phyloP scores from a whole-genome alignment of 2,888 invertebrate genomes.

The Listrodromus nycthemerus region DNA sequence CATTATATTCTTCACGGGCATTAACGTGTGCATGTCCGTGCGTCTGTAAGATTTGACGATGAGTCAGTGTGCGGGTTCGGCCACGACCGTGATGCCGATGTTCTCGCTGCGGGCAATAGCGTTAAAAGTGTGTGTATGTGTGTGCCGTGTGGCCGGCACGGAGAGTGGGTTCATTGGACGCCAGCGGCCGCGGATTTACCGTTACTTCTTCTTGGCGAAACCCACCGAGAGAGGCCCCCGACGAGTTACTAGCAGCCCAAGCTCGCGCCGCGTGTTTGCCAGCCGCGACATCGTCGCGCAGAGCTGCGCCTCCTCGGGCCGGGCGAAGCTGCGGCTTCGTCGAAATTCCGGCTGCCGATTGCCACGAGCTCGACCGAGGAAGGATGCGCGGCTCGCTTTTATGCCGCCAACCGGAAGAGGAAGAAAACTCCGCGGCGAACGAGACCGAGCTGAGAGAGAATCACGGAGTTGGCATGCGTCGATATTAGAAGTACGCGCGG shows the following conservation, averaged over 20 bases:
- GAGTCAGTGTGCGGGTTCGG: constrained; percentile 47
- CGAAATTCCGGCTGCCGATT: constrained; percentile 69
- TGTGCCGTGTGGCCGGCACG: constrained; percentile 71
- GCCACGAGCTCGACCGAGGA: constrained; percentile 34
- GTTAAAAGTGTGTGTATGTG: not conserved
- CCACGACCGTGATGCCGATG: constrained; percentile 42
- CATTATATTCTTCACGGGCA: constrained; percentile 23
- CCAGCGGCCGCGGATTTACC: constrained; percentile 84
- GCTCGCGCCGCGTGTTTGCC: constrained; percentile 27
- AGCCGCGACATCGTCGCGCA: constrained; percentile 12
- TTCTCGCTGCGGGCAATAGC: constrained; percentile 50
- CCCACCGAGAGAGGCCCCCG: constrained; percentile 72
- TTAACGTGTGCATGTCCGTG: not conserved
- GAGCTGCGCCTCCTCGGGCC: constrained; percentile 26
- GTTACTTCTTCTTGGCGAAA: constrained; percentile 84
- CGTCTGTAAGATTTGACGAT: constrained; percentile 3
- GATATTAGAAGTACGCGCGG: constrained; percentile 6
- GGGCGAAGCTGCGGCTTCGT: constrained; percentile 24
- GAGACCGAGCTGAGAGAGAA: constrained; percentile 19
- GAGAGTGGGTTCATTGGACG: constrained; percentile 85
- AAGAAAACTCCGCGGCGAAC: constrained; percentile 37
- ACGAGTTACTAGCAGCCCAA: constrained; percentile 55
- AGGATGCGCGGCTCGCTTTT: constrained; percentile 41
- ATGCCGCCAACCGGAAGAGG: constrained; percentile 71
- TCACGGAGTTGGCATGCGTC: constrained; percentile 14